phyloP scores from a whole-genome alignment of 2,113 vertebrate genomes.

The Pseudonaja textilis region DNA sequence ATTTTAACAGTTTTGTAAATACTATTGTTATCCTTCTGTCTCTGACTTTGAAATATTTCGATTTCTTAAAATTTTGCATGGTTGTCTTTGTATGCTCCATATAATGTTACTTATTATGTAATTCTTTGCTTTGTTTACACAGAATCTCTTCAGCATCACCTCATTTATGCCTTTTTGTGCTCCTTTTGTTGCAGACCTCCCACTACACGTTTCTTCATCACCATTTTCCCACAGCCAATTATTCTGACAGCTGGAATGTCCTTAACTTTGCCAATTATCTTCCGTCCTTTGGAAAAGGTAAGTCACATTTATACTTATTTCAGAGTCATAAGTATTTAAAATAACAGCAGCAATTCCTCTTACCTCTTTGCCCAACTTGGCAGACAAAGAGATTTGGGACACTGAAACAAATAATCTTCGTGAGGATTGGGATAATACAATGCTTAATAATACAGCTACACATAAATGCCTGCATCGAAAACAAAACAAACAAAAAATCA shows the following conservation, averaged over 20 bases:
- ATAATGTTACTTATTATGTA: neutral
- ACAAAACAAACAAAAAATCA: neutral
- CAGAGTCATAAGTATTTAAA: neutral
- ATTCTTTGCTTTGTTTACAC: neutral
- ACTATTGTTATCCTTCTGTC: neutral
- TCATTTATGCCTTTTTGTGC: neutral
- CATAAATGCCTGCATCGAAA: neutral
- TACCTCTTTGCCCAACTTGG: neutral
- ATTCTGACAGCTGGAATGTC: conserved; percentile 84
- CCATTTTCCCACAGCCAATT: conserved; percentile 72
- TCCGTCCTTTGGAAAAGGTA: conserved; percentile 87
- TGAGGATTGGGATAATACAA: neutral
- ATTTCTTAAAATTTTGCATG: neutral
- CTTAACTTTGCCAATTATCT: conserved; percentile 79
- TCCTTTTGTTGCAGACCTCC: conserved; percentile 75
- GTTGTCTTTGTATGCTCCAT: neutral
- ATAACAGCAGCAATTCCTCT: neutral
- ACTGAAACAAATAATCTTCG: neutral
- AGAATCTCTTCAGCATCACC: neutral
- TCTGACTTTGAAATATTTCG: neutral
- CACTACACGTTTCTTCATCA: conserved; percentile 80
- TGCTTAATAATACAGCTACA: neutral
- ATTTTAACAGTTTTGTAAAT: neutral
- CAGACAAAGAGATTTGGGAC: neutral
- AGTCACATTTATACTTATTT: neutral